These are phyloP conservation scores for Eupithecia exiguata DNA, from an alignment of 2,888 invertebrate genomes.

Conservation along the genomic window DNA sequence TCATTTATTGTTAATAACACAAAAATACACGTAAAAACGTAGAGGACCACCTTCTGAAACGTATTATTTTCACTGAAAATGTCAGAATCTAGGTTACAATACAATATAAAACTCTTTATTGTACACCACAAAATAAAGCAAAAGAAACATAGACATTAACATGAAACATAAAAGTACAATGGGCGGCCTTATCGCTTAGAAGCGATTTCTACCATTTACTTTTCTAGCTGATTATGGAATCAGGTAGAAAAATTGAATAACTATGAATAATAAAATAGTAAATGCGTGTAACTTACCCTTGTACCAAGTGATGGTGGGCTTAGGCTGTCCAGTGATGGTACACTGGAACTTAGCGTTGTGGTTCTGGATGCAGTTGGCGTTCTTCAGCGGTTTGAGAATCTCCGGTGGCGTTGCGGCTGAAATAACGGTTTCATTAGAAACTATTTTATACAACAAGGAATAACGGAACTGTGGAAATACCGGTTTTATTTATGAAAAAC, in stretches of 20 bases:
- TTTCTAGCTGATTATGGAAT: too few species aligned
- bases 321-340: conserved; percentile 94
- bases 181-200: too few species aligned
- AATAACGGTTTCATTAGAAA: conserved; percentile 1
- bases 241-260: neutral
- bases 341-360: conserved; percentile 97
- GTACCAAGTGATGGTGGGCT: conserved; percentile 97
- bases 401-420: conserved; percentile 94
- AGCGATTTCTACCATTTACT: too few species aligned
- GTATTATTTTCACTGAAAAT: too few species aligned
- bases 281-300: conserved; percentile 86
- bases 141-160: too few species aligned
- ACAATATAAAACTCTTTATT: too few species aligned
- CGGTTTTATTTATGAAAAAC: too few species aligned
- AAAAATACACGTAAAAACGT: neutral
- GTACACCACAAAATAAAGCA: too few species aligned
- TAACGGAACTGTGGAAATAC: neutral
- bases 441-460: neutral
- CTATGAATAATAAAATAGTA: neutral
- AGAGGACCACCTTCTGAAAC: neutral
- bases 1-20: neutral
- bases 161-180: too few species aligned
- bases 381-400: conserved; percentile 92
- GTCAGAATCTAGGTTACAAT: neutral
- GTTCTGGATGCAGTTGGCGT: conserved; percentile 95